Conservation (phyloP, 2,113 vertebrate species). For the Malurus elegans region DNA sequence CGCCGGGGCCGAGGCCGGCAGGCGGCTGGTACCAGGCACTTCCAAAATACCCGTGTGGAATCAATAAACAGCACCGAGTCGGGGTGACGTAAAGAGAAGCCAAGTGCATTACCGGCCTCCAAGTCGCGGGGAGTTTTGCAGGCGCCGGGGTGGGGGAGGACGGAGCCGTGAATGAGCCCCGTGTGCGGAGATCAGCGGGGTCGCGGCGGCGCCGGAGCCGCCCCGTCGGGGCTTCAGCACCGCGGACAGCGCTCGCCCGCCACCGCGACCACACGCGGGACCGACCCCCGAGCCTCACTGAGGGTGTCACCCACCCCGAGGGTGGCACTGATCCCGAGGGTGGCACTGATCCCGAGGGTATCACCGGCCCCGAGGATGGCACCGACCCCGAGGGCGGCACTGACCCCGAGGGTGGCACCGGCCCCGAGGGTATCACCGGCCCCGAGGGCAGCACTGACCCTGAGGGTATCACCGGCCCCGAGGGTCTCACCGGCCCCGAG, state of each 20-base stretch:
- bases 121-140: constrained; percentile 30
- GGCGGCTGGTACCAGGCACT: not conserved
- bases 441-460: too few relatives aligned
- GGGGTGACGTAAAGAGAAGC: constrained; percentile 39
- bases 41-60: constrained; percentile 20
- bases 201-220: not conserved
- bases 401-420: not conserved
- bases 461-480: not conserved
- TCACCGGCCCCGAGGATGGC: not conserved
- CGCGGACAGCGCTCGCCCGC: constrained; percentile 6
- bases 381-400: too few relatives aligned
- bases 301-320: not conserved
- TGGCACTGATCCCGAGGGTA: not conserved
- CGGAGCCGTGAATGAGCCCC: not conserved
- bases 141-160: not conserved
- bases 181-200: not conserved
- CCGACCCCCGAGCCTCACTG: not conserved
- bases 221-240: constrained; percentile 49
- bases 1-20: not conserved
- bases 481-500: not conserved
- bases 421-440: not conserved
- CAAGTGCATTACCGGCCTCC: not conserved
- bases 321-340: too few relatives aligned
- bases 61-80: not conserved
- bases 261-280: not conserved